Evolutionary conservation across 2,797 vertebrate genomes (phyloP), one percentile per base, ranked within the genome.

Genomic region (Salmo trutta): DNA sequence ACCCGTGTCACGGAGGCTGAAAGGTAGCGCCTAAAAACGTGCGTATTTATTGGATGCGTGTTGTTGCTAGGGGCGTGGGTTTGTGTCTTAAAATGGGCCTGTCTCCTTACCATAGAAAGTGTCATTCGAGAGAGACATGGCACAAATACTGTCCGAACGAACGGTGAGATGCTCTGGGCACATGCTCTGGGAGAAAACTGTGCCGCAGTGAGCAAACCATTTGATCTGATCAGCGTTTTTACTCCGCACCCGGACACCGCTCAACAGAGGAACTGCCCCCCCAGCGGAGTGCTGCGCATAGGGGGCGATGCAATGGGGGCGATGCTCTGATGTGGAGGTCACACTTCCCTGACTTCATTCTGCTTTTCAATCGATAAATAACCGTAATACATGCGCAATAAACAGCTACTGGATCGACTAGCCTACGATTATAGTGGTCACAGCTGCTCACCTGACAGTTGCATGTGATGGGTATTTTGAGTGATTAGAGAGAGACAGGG

Each of bases 51-150:
- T 93, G 93, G 93, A 88, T 88, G 54, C 90, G 88, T 82, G 82
- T 82, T 92, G 94, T 93, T 93, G 93, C 93, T 91, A 93, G 87
- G 93, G 92, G 92, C 91, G 92, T 91, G 92, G 84, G 75, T 87
- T 29, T 84, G 81, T 59, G 75, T 78, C 74, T 77, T 88, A 75
- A 86, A 84, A 86, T 82, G 47, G 27, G 72, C 70, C 56, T 74
- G 15, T 85, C 83, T 77, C 21, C 81, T 52, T n/a, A 69, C 27
- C 66, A 72, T 78, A 21, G n/a, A 47, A 83, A 76, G 82, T 81
- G n/a, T 73, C 36, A 83, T 84, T 8, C 64, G n/a, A 69, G 54
- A 64, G 81, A 71, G 80, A 78, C 74, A 66, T 19, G 19, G 19
- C 17, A 36, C 54, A 62, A 29, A 33, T 74, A 4, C 24, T 59